Base-by-base conservation (phyloP, 2,888 invertebrate species). In the Melanophora roralis region DNA sequence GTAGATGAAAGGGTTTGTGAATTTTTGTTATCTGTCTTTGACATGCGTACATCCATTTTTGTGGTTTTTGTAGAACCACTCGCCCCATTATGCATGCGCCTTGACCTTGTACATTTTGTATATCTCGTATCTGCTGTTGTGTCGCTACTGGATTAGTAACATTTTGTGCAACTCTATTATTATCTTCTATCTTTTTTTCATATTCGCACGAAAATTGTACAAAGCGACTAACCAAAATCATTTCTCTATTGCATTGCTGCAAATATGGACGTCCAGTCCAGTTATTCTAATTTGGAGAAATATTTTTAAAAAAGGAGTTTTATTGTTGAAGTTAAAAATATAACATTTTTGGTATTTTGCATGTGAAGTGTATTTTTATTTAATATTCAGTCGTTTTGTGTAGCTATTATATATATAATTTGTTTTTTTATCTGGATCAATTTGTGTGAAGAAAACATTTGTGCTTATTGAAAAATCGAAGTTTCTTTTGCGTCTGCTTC, bases 401-500 rank as follows among this genome's bases (percentile, higher is more conserved):
- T 64, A 19, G 34, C 38, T 64, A 79, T 64, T 51, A 6, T 57
- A 38, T 57, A 21, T 74, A 69, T 38, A 14, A 40, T 45, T 74
- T 59, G 16, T 59, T 49, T 68, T 21, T 12, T 23, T 32, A 16
- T 23, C 32, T 45, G 19, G n/a, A n/a, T 34, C 36, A 5, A 16
- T 43, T 27, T 36, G 36, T 55, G 27, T 51, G 62, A 9, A 27
- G 27, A 11, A 51, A 9, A 49, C 32, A 32, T 68, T 68, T 60
- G 60, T 32, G 6, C 14, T 73, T 23, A 57, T 74, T 78, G 77
- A 80, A 82, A 82, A 81, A 82, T 82, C 82, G 82, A 82, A 81
- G 74, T 69, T 62, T 67, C 51, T 68, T 65, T 62, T 43, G 80
- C 67, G 68, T 80, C 80, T 80, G 71, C 49, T 45, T 45, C 9